These are phyloP conservation scores for Idris sp. DNA, from an alignment of 1,140 invertebrate species.

Conservation along the genomic window DNA sequence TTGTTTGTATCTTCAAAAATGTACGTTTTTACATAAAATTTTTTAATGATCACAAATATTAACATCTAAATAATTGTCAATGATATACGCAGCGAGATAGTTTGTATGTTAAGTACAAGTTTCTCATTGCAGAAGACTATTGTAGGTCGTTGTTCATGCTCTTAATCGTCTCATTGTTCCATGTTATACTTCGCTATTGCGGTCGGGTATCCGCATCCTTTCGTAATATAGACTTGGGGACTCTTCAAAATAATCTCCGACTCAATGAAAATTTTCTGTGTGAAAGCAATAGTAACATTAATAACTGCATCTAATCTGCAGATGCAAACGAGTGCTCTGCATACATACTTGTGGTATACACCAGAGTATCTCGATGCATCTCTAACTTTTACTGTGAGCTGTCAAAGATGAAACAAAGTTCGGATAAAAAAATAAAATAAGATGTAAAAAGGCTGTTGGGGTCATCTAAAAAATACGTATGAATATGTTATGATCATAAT, in stretches of 20 bases:
- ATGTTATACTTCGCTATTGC: conserved; percentile 46
- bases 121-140: conserved; percentile 58
- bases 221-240: conserved; percentile 45
- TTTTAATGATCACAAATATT: conserved; percentile 46
- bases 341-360: conserved; percentile 62
- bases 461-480: too few species aligned
- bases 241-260: conserved; percentile 69
- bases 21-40: too few species aligned
- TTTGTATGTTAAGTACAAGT: conserved; percentile 54
- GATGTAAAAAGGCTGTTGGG: too few species aligned
- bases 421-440: too few species aligned
- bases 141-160: conserved; percentile 52
- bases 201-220: too few species aligned
- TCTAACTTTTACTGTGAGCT: too few species aligned
- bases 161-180: conserved; percentile 67
- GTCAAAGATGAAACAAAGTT: too few species aligned
- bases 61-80: conserved; percentile 49
- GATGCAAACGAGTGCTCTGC: conserved; percentile 59
- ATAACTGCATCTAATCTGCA: conserved; percentile 69
- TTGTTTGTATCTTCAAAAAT: too few species aligned
- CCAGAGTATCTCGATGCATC: too few species aligned
- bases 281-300: conserved; percentile 67
- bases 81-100: conserved; percentile 31
- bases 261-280: conserved; percentile 71
- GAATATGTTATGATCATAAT: too few species aligned